Conservation (phyloP, 2,113 vertebrate genomes). For the Pteruthius melanotis region DNA sequence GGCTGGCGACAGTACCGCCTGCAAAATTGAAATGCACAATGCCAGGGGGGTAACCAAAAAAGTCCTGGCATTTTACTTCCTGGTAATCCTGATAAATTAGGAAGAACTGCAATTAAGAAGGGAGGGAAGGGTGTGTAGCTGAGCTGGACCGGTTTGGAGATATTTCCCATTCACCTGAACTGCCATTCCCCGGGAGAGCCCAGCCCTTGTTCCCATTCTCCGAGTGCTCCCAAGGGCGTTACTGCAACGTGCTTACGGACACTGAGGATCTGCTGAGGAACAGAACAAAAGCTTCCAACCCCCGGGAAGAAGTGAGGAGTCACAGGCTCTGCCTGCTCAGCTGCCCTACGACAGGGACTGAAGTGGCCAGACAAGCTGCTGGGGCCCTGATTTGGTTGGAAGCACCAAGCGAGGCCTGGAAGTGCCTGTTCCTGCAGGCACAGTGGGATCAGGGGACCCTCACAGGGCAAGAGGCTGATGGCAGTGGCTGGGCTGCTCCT, state of each 20-base stretch:
- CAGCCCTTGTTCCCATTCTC: background rate
- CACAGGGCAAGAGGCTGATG: background rate
- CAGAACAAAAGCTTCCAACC: background rate
- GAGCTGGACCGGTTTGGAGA: slow-evolving; percentile 11
- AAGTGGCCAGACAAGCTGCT: background rate
- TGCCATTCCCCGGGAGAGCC: background rate
- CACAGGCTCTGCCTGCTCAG: background rate
- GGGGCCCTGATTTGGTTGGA: background rate
- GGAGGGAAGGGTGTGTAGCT: background rate
- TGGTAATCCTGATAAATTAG: background rate
- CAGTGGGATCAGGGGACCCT: background rate
- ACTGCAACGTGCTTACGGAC: background rate
- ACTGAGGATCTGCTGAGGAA: background rate
- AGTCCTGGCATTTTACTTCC: background rate
- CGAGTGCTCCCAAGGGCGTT: background rate
- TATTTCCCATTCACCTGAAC: background rate
- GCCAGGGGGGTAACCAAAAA: background rate
- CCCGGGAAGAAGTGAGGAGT: background rate
- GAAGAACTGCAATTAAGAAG: background rate
- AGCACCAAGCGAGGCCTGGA: background rate
- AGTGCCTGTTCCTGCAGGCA: background rate
- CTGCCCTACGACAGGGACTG: background rate
- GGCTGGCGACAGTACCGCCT: background rate
- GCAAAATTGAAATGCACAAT: background rate
- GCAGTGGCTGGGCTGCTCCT: background rate